phyloP scores from a whole-genome alignment of 2,113 vertebrate genomes.

The Megaptera novaeangliae region DNA sequence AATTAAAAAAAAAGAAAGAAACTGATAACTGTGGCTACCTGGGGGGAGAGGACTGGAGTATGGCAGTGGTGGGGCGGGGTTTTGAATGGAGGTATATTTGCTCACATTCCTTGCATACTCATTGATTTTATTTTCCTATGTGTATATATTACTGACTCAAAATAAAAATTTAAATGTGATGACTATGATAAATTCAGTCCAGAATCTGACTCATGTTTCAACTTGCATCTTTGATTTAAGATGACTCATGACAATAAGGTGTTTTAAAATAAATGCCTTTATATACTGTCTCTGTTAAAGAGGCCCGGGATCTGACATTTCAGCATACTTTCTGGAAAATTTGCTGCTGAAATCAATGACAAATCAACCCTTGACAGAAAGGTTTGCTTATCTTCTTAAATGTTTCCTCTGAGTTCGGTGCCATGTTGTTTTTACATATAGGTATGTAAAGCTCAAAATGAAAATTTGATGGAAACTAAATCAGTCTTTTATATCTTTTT shows the following conservation, averaged over 20 bases:
- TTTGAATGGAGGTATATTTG: not conserved
- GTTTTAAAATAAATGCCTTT: not conserved
- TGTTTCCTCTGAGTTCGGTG: not conserved
- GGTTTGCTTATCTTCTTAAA: not conserved
- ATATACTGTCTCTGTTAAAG: not conserved
- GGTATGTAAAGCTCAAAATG: not conserved
- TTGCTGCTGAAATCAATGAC: not conserved
- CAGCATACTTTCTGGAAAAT: not conserved
- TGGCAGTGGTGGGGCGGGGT: not conserved
- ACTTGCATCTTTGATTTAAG: not conserved
- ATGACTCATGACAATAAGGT: not conserved
- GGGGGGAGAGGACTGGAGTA: not conserved
- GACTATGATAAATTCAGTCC: not conserved
- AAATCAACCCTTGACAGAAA: not conserved
- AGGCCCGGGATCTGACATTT: not conserved
- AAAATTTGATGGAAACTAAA: not conserved
- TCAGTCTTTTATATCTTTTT: not conserved
- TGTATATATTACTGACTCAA: not conserved
- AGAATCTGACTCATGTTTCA: not conserved
- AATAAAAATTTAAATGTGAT: not conserved
- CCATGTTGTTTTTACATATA: not conserved
- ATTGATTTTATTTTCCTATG: not conserved
- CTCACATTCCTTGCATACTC: not conserved
- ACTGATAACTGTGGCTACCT: not conserved
- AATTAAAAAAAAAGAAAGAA: not conserved